Conservation (phyloP, 2,113 vertebrate genomes). For the Anthoscopus minutus region DNA sequence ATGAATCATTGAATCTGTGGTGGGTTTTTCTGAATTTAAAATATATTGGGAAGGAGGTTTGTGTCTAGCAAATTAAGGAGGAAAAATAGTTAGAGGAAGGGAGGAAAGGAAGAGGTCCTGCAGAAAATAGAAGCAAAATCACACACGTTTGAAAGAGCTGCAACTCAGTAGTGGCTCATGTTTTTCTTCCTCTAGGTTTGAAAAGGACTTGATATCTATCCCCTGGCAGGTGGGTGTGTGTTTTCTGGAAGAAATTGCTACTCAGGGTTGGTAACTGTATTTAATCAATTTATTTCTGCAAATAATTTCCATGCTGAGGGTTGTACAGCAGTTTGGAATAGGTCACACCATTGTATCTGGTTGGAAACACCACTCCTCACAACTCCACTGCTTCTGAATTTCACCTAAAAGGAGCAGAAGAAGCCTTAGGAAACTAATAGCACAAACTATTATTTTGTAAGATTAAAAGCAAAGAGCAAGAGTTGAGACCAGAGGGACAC, state of each 20-base stretch:
- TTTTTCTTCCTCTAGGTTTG: not conserved
- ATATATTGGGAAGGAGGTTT: not conserved
- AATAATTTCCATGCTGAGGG: not conserved
- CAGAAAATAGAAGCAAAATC: not conserved
- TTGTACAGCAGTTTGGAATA: not conserved
- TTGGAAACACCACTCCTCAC: not conserved
- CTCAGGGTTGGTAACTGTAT: not conserved
- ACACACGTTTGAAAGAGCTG: not conserved
- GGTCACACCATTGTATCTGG: rapidly evolving
- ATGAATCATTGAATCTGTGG: not conserved
- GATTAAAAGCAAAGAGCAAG: not conserved
- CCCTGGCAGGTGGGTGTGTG: not conserved
- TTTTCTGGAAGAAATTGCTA: not conserved
- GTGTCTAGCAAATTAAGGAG: not conserved
- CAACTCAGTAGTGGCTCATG: not conserved
- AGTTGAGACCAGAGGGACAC: not conserved
- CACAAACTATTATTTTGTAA: not conserved
- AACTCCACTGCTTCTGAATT: not conserved
- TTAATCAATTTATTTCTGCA: not conserved
- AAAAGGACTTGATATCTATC: not conserved
- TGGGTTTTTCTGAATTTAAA: not conserved
- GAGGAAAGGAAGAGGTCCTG: not conserved
- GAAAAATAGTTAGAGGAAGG: not conserved
- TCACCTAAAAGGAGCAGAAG: not conserved
- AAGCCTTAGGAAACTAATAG: not conserved